Base-by-base conservation (phyloP, 2,888 invertebrate species). In the Myopa tessellatipennis region DNA sequence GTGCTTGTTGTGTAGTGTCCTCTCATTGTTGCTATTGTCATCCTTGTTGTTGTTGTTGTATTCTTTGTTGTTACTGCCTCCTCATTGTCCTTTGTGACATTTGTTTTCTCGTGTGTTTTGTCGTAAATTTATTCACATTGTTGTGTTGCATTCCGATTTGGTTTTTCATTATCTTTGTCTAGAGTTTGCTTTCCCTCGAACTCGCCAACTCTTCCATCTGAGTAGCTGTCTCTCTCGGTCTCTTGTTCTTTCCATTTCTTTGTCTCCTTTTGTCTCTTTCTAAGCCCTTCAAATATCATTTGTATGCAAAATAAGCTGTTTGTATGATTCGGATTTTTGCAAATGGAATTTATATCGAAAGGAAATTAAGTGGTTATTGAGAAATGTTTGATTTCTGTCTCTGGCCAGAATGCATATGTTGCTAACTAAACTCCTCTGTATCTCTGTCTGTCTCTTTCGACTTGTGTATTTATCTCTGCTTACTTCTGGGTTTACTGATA, bases 301-400 rank as follows among this genome's bases (percentile, higher is more conserved):
- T 80, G 76, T 80, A 80, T 81, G 81, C 81, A 80, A 80, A 81
- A 80, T 80, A 81, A 81, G 80, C 80, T 79, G 79, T 80, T 79
- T 78, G 78, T 79, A 79, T 80, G 79, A 77, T 79, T 80, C 77
- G 60, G 69, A 75, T 75, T 75, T 75, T 75, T 75, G 69, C 68
- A 60, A 75, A 75, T 75, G 75, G 69, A 68, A 75, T 75, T 75
- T 75, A 75, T 75, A 75, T 75, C 69, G 75, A 75, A 60, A 75
- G 75, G 75, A 75, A 75, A 75, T 75, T 75, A 75, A 75, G 75
- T 75, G 75, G 69, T 75, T 69, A 75, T 75, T 75, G 75, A 69
- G 68, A 68, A 75, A 75, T 75, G 75, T 75, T 75, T 75, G 75
- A 75, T 75, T 75, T 75, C 36, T 26, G 36, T n/a, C 34, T 63